Evolutionary conservation across 2,888 invertebrate species (phyloP), one percentile per base, ranked within the genome.

Genomic region (Caenorhabditis parvicauda): DNA sequence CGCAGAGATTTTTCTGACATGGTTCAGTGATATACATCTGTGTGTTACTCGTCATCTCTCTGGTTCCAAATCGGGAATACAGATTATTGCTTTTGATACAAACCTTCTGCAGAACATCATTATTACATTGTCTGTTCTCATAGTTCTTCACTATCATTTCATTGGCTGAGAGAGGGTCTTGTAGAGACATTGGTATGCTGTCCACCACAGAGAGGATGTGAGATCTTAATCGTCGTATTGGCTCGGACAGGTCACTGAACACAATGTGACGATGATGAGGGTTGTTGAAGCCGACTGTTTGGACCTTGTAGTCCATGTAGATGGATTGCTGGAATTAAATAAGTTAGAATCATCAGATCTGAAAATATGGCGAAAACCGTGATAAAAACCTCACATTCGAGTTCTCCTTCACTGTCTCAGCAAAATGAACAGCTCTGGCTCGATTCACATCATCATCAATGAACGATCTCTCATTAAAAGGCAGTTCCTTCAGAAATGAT

Each of bases 231-330:
- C 1, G 56, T 32, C 29, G 50, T n/a, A 29, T 54, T n/a, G 54
- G 47, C 28, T 38, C 39, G 24, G 39, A 39, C 22, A 62, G 43
- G 22, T 57, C 60, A 32, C 50, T 52, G 17, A 69, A 64, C 9
- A 59, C 14, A 38, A 69, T 60, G 37, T 64, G 63, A 41, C 64
- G 67, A 46, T 57, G 53, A 46, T 64, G 63, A 5, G 46, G 48
- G 45, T 69, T 67, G 43, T 69, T 69, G n/a, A 69, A 62, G 39
- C 69, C 69, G 41, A 59, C 59, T 1, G 69, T 59, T 9, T 49
- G 41, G n/a, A 58, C 55, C 2, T 50, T 45, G 32, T 67, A 69
- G 12, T 54, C 56, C 3, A 60, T 24, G 25, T 53, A 60, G 24
- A 58, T 56, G 7, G 55, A 53, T 21, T 42, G 3, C 51, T 49